Base-by-base conservation (phyloP, 2,113 vertebrate species). In the Corythoichthys intestinalis region DNA sequence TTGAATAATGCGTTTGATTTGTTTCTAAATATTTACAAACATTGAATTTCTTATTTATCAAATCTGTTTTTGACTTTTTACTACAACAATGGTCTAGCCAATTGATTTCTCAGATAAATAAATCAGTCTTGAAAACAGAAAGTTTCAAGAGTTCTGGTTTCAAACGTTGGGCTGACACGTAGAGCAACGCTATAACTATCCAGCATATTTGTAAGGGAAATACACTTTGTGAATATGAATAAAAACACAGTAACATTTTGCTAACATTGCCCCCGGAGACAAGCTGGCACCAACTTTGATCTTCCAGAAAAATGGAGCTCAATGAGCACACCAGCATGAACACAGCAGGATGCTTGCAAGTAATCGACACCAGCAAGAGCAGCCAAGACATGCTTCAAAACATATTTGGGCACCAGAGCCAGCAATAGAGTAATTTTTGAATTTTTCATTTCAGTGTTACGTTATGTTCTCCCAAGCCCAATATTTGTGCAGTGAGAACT, bases 341-440 rank as follows among this genome's bases (percentile, higher is more conserved):
- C 39, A 41, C 17, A 62, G 59, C 37, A 44, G 39, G 39, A 46
- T 44, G 17, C 58, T 39, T 60, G 37, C 59, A 41, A 41, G 37
- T 17, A 35, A 59, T 59, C 37, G 14, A 59, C 35, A 59, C 5
- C 57, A 39, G 57, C 34, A 41, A 61, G 2, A 39, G 41, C 38
- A 44, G 39, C 38, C 59, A 11, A 44, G 59, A 44, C 59, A 41
- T 61, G 59, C 59, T 61, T 61, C 59, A 20, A 41, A 62, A 62
- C 5, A 62, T 20, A 62, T 62, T 62, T 12, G n/a, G 17, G 38
- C 17, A 62, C 59, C 4, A 62, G 59, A n/a, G 59, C 15, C 39
- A 20, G 59, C 38, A 62, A 20, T 44, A 4, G 17, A 44, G 59
- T 62, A 8, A 44, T 41, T 44, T 44, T 15, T 44, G 59, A 44